A percentile compares a stretch with the other conserved stretches of the same genome.
Conservation (phyloP, 2,113 vertebrate species). For the Carassius gibelio region DNA sequence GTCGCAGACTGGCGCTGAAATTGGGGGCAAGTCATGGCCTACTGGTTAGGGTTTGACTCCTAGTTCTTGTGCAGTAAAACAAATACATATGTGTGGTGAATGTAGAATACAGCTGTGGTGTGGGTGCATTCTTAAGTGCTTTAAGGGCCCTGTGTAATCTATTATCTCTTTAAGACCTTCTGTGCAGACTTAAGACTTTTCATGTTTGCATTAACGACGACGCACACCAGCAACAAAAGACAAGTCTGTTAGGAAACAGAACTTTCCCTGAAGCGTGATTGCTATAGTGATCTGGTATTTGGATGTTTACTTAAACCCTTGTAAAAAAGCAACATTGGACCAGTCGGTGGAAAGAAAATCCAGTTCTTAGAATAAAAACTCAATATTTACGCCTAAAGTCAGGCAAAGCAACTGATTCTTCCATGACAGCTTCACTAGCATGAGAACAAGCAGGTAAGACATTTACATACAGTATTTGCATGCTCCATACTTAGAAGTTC, state of each 20-base stretch:
- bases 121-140: conserved; percentile 35
- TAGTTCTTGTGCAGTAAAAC: conserved; percentile 10
- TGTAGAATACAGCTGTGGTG: conserved; percentile 17
- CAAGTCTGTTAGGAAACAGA: conserved; percentile 11
- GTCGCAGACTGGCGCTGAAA: conserved; percentile 48
- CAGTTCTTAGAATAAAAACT: not conserved
- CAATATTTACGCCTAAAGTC: conserved; percentile 13
- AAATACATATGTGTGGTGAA: conserved; percentile 30
- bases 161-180: conserved; percentile 44
- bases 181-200: conserved; percentile 26
- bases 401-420: not conserved
- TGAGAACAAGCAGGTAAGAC: not conserved
- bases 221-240: conserved; percentile 29
- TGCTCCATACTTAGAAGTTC: conserved; percentile 60
- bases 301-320: conserved; percentile 23
- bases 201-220: conserved; percentile 38
- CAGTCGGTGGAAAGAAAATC: not conserved
- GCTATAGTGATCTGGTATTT: conserved; percentile 12
- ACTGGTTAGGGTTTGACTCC: no score
- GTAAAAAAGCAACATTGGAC: not conserved
- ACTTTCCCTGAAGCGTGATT: conserved; percentile 16
- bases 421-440: not conserved
- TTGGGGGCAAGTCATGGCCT: no score
- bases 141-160: conserved; percentile 25
- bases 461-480: conserved; percentile 61